Conservation (phyloP, 1,140 invertebrate genomes). For the Vanessa tameamea region DNA sequence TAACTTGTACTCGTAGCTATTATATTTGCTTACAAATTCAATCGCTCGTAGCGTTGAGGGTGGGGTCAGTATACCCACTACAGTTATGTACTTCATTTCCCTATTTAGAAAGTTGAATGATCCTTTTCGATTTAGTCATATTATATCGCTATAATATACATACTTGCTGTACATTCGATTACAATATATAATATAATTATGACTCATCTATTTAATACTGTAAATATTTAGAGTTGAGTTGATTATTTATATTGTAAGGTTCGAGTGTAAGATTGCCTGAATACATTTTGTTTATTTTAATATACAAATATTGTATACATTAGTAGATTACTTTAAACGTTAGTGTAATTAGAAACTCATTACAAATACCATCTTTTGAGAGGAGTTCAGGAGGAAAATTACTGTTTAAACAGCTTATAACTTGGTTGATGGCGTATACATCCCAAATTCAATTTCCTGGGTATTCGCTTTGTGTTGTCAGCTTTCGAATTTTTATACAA, state of each 20-base stretch:
- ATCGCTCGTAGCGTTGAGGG: not conserved
- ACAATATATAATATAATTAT: too few species aligned
- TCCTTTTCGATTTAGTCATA: not conserved
- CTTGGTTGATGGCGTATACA: conserved; percentile 22
- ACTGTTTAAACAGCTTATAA: conserved; percentile 27
- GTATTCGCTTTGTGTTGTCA: conserved; percentile 12
- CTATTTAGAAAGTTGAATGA: not conserved
- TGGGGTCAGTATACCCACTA: too few species aligned
- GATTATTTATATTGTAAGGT: too few species aligned
- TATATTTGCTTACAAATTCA: not conserved
- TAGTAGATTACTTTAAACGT: conserved; percentile 20
- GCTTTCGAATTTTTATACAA: conserved; percentile 10
- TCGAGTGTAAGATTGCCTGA: not conserved
- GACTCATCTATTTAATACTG: too few species aligned
- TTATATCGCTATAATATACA: too few species aligned
- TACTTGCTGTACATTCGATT: too few species aligned
- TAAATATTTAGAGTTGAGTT: too few species aligned
- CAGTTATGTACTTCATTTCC: not conserved
- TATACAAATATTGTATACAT: conserved; percentile 2
- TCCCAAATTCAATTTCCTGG: conserved; percentile 18
- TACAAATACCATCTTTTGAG: conserved; percentile 29
- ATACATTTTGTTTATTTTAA: not conserved
- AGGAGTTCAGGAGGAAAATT: conserved; percentile 25
- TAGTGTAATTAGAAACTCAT: conserved; percentile 27
- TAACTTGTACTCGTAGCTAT: not conserved